Conservation (phyloP, 2,797 vertebrate genomes). For the Clarias platycephalus region DNA sequence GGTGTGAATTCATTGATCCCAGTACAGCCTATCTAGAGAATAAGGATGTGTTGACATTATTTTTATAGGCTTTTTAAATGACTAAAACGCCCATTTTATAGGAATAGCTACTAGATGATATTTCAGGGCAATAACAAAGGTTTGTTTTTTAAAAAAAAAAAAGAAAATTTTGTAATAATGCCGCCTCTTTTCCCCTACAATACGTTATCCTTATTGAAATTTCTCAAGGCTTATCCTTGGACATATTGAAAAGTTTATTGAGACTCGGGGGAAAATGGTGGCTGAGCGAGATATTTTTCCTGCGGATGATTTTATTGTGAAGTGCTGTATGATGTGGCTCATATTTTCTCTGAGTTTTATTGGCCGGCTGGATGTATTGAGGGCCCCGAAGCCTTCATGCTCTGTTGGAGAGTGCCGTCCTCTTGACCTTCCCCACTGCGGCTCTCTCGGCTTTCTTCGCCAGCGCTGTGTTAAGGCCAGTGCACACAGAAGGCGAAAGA, state of each 20-base stretch:
- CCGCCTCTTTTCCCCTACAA: not conserved
- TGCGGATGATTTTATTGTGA: conserved; percentile 26
- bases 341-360: conserved; percentile 40
- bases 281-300: conserved; percentile 4
- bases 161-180: not conserved
- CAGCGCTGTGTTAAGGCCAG: not conserved
- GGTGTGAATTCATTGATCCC: conserved; percentile 48
- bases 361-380: conserved; percentile 25
- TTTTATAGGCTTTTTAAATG: conserved; percentile 42
- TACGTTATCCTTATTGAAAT: not conserved
- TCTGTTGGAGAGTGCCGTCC: conserved; percentile 39
- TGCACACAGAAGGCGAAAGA: not conserved
- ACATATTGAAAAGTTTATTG: conserved; percentile 7
- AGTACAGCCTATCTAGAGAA: conserved; percentile 15
- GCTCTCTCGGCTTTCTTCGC: conserved; percentile 1
- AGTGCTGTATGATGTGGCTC: conserved; percentile 19
- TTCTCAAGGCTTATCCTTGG: conserved; percentile 15
- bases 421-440: conserved; percentile 32
- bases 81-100: conserved; percentile 28
- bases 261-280: not conserved
- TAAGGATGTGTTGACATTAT: conserved; percentile 40
- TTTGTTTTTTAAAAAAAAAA: not conserved
- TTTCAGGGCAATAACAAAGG: not conserved
- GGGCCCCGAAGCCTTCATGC: conserved; percentile 35
- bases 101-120: not conserved